phyloP scores from a whole-genome alignment of 2,888 invertebrate genomes.

The Epiblema foenella region DNA sequence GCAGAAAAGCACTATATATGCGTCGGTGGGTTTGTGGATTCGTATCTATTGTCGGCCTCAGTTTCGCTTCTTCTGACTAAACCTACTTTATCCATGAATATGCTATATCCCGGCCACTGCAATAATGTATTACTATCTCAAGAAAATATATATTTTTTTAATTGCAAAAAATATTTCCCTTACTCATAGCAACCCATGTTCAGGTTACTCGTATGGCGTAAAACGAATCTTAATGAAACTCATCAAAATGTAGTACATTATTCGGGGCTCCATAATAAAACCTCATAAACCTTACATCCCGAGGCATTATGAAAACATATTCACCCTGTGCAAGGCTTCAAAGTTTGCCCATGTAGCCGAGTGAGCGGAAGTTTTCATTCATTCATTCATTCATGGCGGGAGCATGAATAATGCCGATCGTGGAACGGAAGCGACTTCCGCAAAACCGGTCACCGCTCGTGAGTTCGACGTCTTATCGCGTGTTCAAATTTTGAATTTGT shows the following conservation, averaged over 20 bases:
- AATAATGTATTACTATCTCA: too few species aligned
- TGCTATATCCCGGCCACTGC: too few species aligned
- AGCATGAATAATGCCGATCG: conserved; percentile 47
- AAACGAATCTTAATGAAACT: too few species aligned
- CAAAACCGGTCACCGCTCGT: conserved; percentile 43
- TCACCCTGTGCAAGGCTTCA: conserved; percentile 30
- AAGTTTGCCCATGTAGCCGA: conserved; percentile 44
- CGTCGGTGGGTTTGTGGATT: too few species aligned
- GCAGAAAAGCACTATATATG: too few species aligned
- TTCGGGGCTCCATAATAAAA: background rate
- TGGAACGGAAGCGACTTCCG: conserved; percentile 46
- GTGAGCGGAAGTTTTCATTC: conserved; percentile 47
- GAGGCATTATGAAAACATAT: conserved; percentile 32
- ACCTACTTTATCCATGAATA: too few species aligned
- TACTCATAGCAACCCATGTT: too few species aligned
- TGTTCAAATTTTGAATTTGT: conserved; percentile 36
- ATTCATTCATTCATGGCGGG: conserved; percentile 42
- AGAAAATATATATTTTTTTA: too few species aligned
- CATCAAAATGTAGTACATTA: background rate
- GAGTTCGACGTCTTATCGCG: conserved; percentile 38
- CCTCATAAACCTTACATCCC: background rate
- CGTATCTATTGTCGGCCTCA: too few species aligned
- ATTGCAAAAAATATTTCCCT: too few species aligned
- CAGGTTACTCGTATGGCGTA: too few species aligned
- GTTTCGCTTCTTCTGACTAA: too few species aligned